phyloP scores from a whole-genome alignment of 2,888 invertebrate species.

The Drosophila eohydei region DNA sequence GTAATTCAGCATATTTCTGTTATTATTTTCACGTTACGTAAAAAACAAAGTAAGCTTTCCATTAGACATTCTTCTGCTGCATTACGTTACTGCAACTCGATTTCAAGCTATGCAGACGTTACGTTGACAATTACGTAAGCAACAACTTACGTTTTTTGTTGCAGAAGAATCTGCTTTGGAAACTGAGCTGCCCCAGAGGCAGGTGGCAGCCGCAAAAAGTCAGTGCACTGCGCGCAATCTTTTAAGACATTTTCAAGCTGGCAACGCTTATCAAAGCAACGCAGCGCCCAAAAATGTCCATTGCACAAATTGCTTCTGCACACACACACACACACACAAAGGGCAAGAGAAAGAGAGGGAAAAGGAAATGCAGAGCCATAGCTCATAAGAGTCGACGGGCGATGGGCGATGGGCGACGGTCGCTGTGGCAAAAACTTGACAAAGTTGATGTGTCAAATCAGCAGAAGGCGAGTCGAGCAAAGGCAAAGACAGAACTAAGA shows the following conservation, averaged over 20 bases:
- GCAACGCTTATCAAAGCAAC: constrained; percentile 70
- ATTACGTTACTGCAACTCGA: background rate
- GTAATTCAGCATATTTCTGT: too few species aligned
- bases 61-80: too few species aligned
- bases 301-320: constrained; percentile 74
- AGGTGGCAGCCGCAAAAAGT: constrained; percentile 58
- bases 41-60: background rate
- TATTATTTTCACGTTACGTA: background rate
- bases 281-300: constrained; percentile 73
- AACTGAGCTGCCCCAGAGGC: constrained; percentile 24
- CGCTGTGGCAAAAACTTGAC: constrained; percentile 72
- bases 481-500: background rate
- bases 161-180: constrained; percentile 1
- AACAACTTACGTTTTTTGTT: background rate
- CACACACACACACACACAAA: constrained; percentile 35
- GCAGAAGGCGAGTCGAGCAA: constrained; percentile 56
- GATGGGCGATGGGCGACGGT: constrained; percentile 28
- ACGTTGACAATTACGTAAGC: constrained; percentile 2
- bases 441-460: constrained; percentile 79
- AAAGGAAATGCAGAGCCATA: constrained; percentile 51
- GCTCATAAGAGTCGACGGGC: constrained; percentile 67
- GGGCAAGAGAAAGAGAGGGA: constrained; percentile 8
- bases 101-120: background rate
- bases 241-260: constrained; percentile 76
- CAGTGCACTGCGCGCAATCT: constrained; percentile 73